Conservation (phyloP, 2,113 vertebrate genomes). For the Pelodiscus sinensis region DNA sequence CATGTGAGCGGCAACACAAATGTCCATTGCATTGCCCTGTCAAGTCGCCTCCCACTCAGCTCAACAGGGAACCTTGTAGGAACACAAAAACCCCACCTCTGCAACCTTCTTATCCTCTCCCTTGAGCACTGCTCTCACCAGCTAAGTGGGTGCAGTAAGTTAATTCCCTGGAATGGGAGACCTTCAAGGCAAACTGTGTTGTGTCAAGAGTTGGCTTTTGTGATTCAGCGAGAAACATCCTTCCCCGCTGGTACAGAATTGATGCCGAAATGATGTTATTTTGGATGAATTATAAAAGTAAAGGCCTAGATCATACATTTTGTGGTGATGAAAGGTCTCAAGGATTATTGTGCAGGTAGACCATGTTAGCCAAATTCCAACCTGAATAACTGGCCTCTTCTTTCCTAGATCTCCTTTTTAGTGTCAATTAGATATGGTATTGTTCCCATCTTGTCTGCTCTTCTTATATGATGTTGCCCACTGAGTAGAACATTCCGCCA, state of each 20-base stretch:
- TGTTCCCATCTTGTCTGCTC: slow-evolving; percentile 47
- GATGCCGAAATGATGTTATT: neutral
- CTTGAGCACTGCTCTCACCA: rapidly evolving
- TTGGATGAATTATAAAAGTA: slow-evolving; percentile 17
- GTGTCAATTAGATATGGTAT: slow-evolving; percentile 46
- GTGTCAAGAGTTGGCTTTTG: neutral
- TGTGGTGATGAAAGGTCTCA: slow-evolving; percentile 28
- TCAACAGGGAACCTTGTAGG: slow-evolving; percentile 63
- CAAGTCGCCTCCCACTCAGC: slow-evolving; percentile 51
- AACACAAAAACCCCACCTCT: slow-evolving; percentile 68
- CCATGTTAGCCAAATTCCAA: neutral
- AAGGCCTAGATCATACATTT: neutral
- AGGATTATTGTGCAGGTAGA: slow-evolving; percentile 31
- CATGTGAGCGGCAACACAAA: neutral
- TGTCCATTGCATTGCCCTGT: slow-evolving; percentile 64
- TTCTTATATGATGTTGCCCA: slow-evolving; percentile 63
- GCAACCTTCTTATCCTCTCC: slow-evolving; percentile 41
- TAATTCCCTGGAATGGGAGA: neutral
- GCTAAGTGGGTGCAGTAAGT: neutral
- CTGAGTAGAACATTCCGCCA: slow-evolving; percentile 63
- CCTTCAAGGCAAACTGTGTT: neutral
- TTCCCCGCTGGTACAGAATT: neutral
- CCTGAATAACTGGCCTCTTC: neutral
- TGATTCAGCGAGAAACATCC: neutral
- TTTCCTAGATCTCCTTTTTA: slow-evolving; percentile 52